A percentile compares a stretch with the other conserved stretches of the same genome.
Conservation (phyloP, 2,888 invertebrate genomes). For the Myopa testacea region DNA sequence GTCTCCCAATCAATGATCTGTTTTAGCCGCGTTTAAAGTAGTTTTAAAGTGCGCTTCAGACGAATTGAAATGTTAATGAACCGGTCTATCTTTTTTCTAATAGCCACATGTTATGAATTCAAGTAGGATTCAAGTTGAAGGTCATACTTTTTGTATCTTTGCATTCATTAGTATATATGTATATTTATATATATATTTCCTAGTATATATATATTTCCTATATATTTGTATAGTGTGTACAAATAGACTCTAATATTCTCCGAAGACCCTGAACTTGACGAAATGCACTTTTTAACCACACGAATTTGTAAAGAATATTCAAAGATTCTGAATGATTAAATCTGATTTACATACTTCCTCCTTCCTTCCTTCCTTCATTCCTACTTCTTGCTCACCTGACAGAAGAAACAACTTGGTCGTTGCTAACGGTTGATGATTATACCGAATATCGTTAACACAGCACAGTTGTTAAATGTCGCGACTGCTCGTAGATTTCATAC, state of each 20-base stretch:
- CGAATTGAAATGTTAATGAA: neutral
- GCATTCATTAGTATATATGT: too few relatives aligned
- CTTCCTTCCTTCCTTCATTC: neutral
- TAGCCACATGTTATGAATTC: neutral
- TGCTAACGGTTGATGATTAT: neutral
- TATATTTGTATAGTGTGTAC: too few relatives aligned
- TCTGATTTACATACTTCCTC: too few relatives aligned
- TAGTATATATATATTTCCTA: too few relatives aligned
- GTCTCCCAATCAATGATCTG: too few relatives aligned
- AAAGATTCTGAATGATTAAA: neutral
- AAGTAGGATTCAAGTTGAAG: slow-evolving; percentile 11
- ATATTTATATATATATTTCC: too few relatives aligned
- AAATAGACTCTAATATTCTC: neutral
- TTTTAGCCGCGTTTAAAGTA: too few relatives aligned
- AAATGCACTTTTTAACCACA: neutral
- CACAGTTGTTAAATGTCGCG: neutral
- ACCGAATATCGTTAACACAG: neutral
- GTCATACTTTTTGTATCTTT: neutral
- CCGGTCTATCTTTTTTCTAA: neutral
- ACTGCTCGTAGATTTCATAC: neutral
- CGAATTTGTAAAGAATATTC: neutral
- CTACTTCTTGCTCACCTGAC: neutral
- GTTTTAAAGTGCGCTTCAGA: too few relatives aligned
- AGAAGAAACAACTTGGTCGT: neutral
- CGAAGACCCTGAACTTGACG: slow-evolving; percentile 23